phyloP scores from a whole-genome alignment of 2,113 vertebrate species.

The Drymodes brunneopygia region DNA sequence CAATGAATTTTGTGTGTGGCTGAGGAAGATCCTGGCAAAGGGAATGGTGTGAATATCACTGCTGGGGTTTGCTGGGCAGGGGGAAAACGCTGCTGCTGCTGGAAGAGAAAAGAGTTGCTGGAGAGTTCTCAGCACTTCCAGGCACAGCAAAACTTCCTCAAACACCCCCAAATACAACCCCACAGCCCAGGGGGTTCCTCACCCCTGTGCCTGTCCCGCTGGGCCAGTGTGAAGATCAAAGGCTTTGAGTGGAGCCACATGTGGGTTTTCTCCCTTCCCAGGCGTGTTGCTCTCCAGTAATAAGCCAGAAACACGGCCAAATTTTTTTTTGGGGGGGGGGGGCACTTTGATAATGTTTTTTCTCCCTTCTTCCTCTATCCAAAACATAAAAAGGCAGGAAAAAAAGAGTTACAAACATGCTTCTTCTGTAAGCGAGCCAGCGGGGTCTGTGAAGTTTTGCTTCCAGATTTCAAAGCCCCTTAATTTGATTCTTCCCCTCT shows the following conservation, averaged over 20 bases:
- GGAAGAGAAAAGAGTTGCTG: accelerated
- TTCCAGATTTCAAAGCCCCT: constrained; percentile 10
- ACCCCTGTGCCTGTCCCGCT: not conserved
- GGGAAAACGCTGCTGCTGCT: not conserved
- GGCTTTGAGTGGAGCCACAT: not conserved
- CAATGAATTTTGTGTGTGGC: not conserved
- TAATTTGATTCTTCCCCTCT: not conserved
- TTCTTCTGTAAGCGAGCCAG: not conserved
- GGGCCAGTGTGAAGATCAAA: not conserved
- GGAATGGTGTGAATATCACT: not conserved
- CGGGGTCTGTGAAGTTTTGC: not conserved
- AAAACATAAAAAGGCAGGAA: constrained; percentile 12
- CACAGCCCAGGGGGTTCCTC: not conserved
- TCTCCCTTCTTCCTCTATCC: not conserved
- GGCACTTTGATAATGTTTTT: not conserved
- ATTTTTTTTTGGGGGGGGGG: not conserved
- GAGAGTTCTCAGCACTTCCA: not conserved
- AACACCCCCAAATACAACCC: not conserved
- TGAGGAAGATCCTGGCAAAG: not conserved
- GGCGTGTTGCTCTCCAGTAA: not conserved
- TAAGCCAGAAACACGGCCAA: not conserved
- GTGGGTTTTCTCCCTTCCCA: not conserved
- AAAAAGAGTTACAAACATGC: not conserved
- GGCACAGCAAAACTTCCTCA: not conserved
- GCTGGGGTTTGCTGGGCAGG: not conserved